Evolutionary conservation across 2,888 invertebrate genomes (phyloP), one percentile per base, ranked within the genome.

Genomic region (Xanthia togata): DNA sequence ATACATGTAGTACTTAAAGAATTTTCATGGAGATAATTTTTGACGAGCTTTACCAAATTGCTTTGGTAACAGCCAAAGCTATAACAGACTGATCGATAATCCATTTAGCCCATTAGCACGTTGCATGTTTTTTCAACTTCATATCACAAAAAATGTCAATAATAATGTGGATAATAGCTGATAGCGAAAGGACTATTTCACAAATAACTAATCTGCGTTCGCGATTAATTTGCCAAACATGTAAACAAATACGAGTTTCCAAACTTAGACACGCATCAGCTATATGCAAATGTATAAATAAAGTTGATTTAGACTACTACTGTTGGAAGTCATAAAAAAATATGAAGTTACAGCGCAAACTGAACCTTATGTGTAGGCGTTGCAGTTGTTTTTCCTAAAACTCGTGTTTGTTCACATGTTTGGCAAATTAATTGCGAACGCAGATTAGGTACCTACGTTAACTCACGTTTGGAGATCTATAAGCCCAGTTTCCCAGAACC

Each of bases 21-120:
- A 59, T 17, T 59, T 31, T 6, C 17, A 59, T 8, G 2, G 0
- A 59, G 20, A 23, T 14, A 57, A 1, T 44, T 17, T 9, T 70
- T 59, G 31, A 44, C 44, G 44, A 44, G 23, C 44, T 31, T 44
- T 26, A 44, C 44, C 14, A 44, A 12, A 12, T 41, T 4, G 41
- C 11, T 11, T 12, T 44, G 44, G 44, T 14, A 44, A 44, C 44
- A 44, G 44, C 23, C 17, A 5, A 31, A 60, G 38, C 38, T 50
- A 70, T 59, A 62, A 17, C 3, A 9, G 6, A 20, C 20, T 17
- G n/a, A 38, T 77, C 76, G 44, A 77, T 77, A 77, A 57, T 78
- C 47, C 20, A 69, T 69, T 55, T 38, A 38, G 20, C n/a, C 53
- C 64, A 70, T 59, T 78, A 63, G 11, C n/a, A 55, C 8, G 20